phyloP scores from a whole-genome alignment of 1,140 invertebrate genomes.

The Tribolium madens region DNA sequence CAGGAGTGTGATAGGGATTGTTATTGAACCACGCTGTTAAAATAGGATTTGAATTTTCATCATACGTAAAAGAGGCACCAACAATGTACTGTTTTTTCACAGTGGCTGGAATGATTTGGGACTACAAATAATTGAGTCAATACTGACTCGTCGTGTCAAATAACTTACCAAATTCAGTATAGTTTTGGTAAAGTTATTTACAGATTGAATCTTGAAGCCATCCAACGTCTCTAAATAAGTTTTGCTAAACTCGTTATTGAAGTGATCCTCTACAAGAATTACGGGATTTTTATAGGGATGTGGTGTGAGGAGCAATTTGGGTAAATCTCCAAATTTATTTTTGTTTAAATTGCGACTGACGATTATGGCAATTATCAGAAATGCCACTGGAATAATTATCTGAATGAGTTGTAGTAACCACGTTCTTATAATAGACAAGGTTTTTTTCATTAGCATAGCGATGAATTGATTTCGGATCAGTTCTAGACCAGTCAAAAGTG shows the following conservation, averaged over 20 bases:
- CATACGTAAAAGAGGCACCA: slow-evolving; percentile 64
- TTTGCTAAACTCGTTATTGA: not conserved
- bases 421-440: slow-evolving; percentile 69
- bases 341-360: slow-evolving; percentile 66
- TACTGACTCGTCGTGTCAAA: not conserved
- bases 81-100: slow-evolving; percentile 65
- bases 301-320: slow-evolving; percentile 64
- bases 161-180: slow-evolving; percentile 53
- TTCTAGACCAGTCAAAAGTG: slow-evolving; percentile 61
- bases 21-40: slow-evolving; percentile 73
- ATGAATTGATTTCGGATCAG: slow-evolving; percentile 71
- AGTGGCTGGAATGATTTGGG: slow-evolving; percentile 44
- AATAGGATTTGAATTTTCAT: slow-evolving; percentile 41
- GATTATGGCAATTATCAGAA: slow-evolving; percentile 71
- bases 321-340: slow-evolving; percentile 66
- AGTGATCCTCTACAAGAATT: slow-evolving; percentile 62
- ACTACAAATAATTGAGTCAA: not conserved
- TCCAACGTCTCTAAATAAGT: not conserved
- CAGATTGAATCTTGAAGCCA: not conserved
- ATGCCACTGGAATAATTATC: slow-evolving; percentile 71
- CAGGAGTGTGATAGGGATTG: slow-evolving; percentile 76
- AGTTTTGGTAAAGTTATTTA: slow-evolving; percentile 40
- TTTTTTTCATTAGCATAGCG: slow-evolving; percentile 75
- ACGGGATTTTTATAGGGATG: slow-evolving; percentile 58
- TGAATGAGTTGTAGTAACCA: slow-evolving; percentile 71